Evolutionary conservation across 1,140 invertebrate species (phyloP), one percentile per base, ranked within the genome.

Genomic region (Ooceraea biroi): DNA sequence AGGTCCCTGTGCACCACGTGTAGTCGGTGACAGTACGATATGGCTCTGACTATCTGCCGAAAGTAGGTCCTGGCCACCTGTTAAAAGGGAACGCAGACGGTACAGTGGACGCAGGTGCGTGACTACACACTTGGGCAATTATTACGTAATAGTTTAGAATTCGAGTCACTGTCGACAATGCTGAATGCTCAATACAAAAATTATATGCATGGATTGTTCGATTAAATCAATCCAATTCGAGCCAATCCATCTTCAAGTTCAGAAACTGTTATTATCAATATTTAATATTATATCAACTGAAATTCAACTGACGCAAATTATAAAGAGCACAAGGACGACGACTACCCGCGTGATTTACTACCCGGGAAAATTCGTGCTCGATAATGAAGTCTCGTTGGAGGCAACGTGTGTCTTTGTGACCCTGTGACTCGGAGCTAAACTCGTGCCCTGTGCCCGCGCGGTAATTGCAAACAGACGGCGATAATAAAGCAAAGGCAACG

Each of bases 11-110:
- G 98, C 25, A 98, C 97, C 17, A 99, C 98, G 92, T 98, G 97
- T 41, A 98, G 95, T 94, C 98, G 97, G 95, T 99, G 99, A 95
- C 99, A 99, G 94, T 99, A 99, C 66, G 98, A 98, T 92, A 99
- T 99, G 82, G 99, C 99, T 90, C 98, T 96, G 52, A 99, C 98
- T 91, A 99, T 99, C 96, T 99, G 98, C 84, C 96, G 95, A 93
- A 98, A 99, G 95, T 99, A 99, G 92, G 98, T 97, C 91, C 98
- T 97, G 63, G 99, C 98, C 77, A 98, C 94, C 94, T 96, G 61
- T 71, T 72, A 65, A 27, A 69, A 55, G 14, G 68, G 65, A 83
- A 80, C 25, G 14, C 25, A 44, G 44, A 19, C 25, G n/a, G 52
- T 68, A 52, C 22, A 5, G 17, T 11, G 3, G 0, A 19, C n/a